Base-by-base conservation (phyloP, 2,797 vertebrate genomes). In the Sparus aurata region DNA sequence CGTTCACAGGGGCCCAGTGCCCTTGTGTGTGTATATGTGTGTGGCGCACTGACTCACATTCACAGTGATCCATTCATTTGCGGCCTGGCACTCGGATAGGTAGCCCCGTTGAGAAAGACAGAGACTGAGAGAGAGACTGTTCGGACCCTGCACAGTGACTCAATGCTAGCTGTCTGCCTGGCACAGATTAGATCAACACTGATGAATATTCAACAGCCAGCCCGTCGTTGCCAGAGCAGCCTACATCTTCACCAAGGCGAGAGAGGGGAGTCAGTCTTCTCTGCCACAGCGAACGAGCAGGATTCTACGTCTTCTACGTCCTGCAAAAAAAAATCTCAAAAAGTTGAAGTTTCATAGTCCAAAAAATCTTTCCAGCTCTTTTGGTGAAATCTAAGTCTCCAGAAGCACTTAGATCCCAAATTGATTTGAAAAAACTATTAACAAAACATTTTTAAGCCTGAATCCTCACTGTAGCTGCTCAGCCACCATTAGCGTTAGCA, bases 161-260 rank as follows among this genome's bases (percentile, higher is more conserved):
- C 92, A 92, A 94, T 93, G 89, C 92, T 93, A 67, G 91, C 87
- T 93, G 93, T 94, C 92, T 91, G 91, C 91, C 92, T 94, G 94
- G 93, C 93, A 93, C 93, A 91, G 89, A 93, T 93, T 93, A 94
- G 92, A 85, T 94, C 93, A 93, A 95, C 93, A 93, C 88, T 81
- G 69, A 92, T 95, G 87, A 93, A 93, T 94, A 94, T 94, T 93
- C 89, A 94, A 5, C 77, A 75, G 86, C 58, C 77, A 53, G 66
- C 73, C 30, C 75, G 76, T 80, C 83, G 2, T 67, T 49, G 79
- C 85, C 75, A 84, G 81, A 82, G 57, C 77, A 83, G 71, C 86
- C 77, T 68, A 90, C 82, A 79, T 90, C 84, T 90, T 75, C 1
- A 90, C 79, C 52, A 41, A 80, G 43, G 53, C 74, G 22, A 64